Evolutionary conservation across 2,113 vertebrate species (phyloP), one percentile per base, ranked within the genome.

Genomic region (Seriola aureovittata): DNA sequence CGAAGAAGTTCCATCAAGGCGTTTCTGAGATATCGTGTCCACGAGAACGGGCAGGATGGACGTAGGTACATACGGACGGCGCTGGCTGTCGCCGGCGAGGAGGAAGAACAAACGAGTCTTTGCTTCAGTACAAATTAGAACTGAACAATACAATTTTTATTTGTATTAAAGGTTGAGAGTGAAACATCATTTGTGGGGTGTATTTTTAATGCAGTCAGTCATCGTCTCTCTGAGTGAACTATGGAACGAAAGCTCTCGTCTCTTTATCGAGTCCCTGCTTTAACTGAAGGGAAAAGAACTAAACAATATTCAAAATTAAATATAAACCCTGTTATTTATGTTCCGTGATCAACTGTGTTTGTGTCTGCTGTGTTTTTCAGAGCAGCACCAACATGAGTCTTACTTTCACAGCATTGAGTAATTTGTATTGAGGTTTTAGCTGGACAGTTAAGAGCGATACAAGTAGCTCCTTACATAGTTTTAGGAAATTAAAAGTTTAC

Each of bases 251-350:
- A 21, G 10, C 32, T 7, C 44, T 42, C 9, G 2, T 42, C 34
- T 29, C 0, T 21, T 4, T 19, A 65, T 12, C 36, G 6, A 44
- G 5, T 42, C n/a, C 14, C 68, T 62, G 25, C 54, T 48, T 4
- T 59, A 62, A 64, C 12, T 40, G 23, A 80, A 75, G 36, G 7
- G 8, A 70, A 63, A 69, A 68, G 23, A 60, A 60, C 21, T 74
- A 59, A 44, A 40, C 1, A 36, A 8, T 14, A 29, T 29, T 29
- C 29, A 29, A 29, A 29, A 29, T 29, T 1, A 25, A n/a, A 10
- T 67, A 59, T 59, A 9, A 69, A 52, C 32, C 14, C 10, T 57
- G 29, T 62, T 8, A 70, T 64, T 23, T 25, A 57, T 67, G 58
- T 23, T 75, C 8, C 25, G 36, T 48, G n/a, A 74, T 78, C 12